Evolutionary conservation across 2,797 vertebrate genomes (phyloP), one percentile per base, ranked within the genome.

Genomic region (Myotis myotis): DNA sequence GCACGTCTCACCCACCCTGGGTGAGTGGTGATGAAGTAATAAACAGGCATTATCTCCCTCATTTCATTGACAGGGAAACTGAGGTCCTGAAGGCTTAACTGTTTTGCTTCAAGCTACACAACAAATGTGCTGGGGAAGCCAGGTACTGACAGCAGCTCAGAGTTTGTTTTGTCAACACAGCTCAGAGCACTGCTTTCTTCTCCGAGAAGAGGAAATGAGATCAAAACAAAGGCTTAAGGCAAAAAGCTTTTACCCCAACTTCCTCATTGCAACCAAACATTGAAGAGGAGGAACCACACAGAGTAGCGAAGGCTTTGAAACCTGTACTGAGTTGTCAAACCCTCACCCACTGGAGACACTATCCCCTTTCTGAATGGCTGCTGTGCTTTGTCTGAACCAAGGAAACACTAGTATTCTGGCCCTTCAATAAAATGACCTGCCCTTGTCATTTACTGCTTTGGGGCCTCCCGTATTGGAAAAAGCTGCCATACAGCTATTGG

Each of bases 211-310:
- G 79, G 86, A 94, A 91, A 71, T 38, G 47, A 87, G 89, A 95
- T 33, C 66, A 83, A 94, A 94, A 90, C 86, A 95, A 86, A 90
- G 62, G 66, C 88, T 90, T 6, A 62, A 44, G 68, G 62, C 49
- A 81, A 53, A 92, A 95, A 89, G 75, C 75, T 94, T 85, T 30
- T 30, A 72, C 49, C 55, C 74, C 68, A 83, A 76, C 82, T 76
- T 96, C 75, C 90, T 96, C 66, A 19, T 0, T 36, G 71, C 28
- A 28, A 66, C 60, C 60, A 83, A 79, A 92, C 33, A 72, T 6
- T 75, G 30, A 82, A 76, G 33, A 53, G 33, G 79, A 47, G 23
- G 80, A 85, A 64, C 28, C 49, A 60, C 17, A 2, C 9, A 6
- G 0, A 68, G 80, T 3, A 60, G 44, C 47, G 25, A 36, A 92